These are phyloP conservation scores for Poeciliopsis prolifica DNA, from an alignment of 2,113 vertebrate species.

Conservation along the genomic window DNA sequence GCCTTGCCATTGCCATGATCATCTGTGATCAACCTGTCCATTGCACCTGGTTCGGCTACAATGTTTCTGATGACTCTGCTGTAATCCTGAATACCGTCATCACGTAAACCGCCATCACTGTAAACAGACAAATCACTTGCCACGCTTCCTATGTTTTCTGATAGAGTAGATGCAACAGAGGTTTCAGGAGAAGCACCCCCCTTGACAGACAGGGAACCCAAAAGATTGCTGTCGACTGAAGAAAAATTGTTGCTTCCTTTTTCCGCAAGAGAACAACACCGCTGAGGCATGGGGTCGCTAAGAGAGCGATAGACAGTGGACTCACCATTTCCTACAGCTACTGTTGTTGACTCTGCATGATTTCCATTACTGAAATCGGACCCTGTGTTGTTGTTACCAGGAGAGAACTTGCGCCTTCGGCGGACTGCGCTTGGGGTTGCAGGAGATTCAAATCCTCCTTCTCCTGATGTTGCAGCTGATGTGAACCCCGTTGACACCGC, in stretches of 20 bases:
- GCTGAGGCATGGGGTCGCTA: slow-evolving; percentile 97
- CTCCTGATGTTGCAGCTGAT: slow-evolving; percentile 32
- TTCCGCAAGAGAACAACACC: slow-evolving; percentile 81
- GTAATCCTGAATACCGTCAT: slow-evolving; percentile 85
- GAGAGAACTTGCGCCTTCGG: slow-evolving; percentile 89
- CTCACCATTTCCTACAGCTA: slow-evolving; percentile 72
- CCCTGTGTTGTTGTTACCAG: slow-evolving; percentile 78
- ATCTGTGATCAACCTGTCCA: slow-evolving; percentile 85
- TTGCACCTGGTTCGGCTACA: slow-evolving; percentile 88
- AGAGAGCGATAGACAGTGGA: slow-evolving; percentile 88
- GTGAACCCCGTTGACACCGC: slow-evolving; percentile 53
- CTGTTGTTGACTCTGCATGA: slow-evolving; percentile 64
- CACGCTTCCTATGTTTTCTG: slow-evolving; percentile 85
- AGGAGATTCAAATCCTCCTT: slow-evolving; percentile 76
- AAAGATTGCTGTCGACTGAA: slow-evolving; percentile 93
- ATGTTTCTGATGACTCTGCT: slow-evolving; percentile 91
- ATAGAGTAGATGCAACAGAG: slow-evolving; percentile 64
- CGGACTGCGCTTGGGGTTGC: slow-evolving; percentile 86
- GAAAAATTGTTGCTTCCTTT: slow-evolving; percentile 87
- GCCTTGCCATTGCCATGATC: slow-evolving; percentile 89
- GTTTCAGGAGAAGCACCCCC: slow-evolving; percentile 47
- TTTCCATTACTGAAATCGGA: slow-evolving; percentile 85
- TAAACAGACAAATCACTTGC: slow-evolving; percentile 92
- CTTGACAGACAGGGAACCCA: slow-evolving; percentile 91
- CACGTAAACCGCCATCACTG: slow-evolving; percentile 85